phyloP scores from a whole-genome alignment of 1,140 invertebrate species.

The Thrips palmi region DNA sequence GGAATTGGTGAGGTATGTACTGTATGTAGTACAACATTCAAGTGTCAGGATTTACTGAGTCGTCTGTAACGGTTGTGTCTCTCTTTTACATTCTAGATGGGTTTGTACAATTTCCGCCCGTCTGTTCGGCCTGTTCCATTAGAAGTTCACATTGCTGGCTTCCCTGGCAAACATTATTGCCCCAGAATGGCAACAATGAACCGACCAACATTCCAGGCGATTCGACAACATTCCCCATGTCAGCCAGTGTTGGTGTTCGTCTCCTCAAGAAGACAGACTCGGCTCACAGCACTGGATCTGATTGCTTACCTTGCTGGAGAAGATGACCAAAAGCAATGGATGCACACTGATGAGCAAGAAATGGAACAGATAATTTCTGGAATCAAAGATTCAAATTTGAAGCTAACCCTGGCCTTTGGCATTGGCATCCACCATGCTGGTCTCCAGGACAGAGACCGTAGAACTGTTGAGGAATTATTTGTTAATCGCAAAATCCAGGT shows the following conservation, averaged over 20 bases:
- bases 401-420: constrained; percentile 87
- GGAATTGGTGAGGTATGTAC: constrained; percentile 48
- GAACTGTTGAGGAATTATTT: constrained; percentile 86
- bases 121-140: constrained; percentile 93
- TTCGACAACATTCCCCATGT: constrained; percentile 74
- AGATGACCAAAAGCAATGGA: constrained; percentile 86
- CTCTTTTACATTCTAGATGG: constrained; percentile 33
- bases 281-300: constrained; percentile 89
- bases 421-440: constrained; percentile 98
- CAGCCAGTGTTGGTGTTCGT: constrained; percentile 93
- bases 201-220: constrained; percentile 92
- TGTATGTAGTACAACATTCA: background rate
- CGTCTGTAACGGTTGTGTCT: background rate
- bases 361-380: constrained; percentile 57
- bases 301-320: constrained; percentile 86
- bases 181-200: constrained; percentile 99
- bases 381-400: constrained; percentile 81
- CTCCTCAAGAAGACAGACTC: constrained; percentile 91
- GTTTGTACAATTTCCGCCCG: constrained; percentile 94
- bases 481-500: constrained; percentile 95
- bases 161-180: constrained; percentile 94
- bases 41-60: constrained; percentile 4
- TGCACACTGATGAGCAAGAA: constrained; percentile 71
- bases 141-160: constrained; percentile 86
- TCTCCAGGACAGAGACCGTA: constrained; percentile 77